Conservation (phyloP, 1,140 invertebrate genomes). For the Elysia chlorotica region DNA sequence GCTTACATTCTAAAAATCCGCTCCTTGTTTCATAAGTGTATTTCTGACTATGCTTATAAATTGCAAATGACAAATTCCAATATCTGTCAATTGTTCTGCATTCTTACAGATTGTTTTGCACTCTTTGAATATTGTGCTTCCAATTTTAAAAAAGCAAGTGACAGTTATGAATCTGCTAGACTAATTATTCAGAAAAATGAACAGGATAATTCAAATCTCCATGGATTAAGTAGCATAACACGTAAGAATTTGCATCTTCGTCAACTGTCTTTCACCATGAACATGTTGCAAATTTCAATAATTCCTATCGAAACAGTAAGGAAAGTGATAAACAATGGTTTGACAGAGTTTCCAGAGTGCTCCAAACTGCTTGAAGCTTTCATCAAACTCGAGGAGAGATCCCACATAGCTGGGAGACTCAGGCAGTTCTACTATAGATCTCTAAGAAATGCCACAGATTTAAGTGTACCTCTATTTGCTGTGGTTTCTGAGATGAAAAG, state of each 20-base stretch:
- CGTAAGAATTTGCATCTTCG: not conserved
- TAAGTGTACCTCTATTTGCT: slow-evolving; percentile 37
- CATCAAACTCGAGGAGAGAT: slow-evolving; percentile 39
- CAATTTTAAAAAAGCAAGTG: slow-evolving; percentile 38
- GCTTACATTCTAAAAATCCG: slow-evolving; percentile 11
- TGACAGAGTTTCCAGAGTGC: slow-evolving; percentile 45
- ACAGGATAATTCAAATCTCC: not conserved
- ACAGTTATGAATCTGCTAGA: slow-evolving; percentile 30
- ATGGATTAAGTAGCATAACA: not conserved
- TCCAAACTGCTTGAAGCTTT: slow-evolving; percentile 38
- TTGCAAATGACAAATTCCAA: no score
- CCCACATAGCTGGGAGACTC: slow-evolving; percentile 41
- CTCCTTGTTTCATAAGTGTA: no score
- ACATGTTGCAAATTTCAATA: slow-evolving; percentile 35
- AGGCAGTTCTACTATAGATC: slow-evolving; percentile 43
- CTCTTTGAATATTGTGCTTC: slow-evolving; percentile 54
- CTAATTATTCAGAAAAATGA: not conserved
- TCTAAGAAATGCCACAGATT: slow-evolving; percentile 24
- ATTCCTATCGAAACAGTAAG: slow-evolving; percentile 34
- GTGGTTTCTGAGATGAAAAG: slow-evolving; percentile 36
- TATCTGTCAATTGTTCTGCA: not conserved
- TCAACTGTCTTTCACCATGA: slow-evolving; percentile 27
- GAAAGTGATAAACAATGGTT: slow-evolving; percentile 30
- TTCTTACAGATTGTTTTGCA: slow-evolving; percentile 44
- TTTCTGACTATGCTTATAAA: no score